Conservation (phyloP, 92 coral and sea anemone species). For the Porites lobata region DNA sequence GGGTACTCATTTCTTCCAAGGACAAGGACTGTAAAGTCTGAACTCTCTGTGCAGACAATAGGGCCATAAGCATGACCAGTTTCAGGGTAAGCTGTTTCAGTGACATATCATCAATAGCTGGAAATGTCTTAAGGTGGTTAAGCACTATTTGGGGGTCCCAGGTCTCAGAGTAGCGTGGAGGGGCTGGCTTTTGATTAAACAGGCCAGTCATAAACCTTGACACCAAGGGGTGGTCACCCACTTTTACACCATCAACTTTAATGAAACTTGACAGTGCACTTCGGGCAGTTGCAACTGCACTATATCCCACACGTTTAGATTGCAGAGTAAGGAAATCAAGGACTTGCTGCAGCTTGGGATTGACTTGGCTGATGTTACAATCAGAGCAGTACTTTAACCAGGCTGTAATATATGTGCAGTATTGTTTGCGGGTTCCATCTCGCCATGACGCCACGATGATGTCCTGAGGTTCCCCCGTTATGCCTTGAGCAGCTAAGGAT, state of each 20-base stretch:
- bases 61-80: conserved; percentile 60
- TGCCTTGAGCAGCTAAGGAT: conserved; percentile 50
- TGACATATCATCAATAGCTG: conserved; percentile 33
- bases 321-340: no score
- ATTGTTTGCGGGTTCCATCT: conserved; percentile 61
- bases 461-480: conserved; percentile 55
- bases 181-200: conserved; percentile 62
- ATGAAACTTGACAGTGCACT: no score
- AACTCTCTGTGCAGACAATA: conserved; percentile 61
- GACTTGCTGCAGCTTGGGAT: neutral
- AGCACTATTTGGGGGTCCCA: conserved; percentile 62
- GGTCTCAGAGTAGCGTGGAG: conserved; percentile 51
- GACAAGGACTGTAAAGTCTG: conserved; percentile 51
- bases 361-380: neutral
- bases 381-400: conserved; percentile 44
- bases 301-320: no score
- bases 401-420: conserved; percentile 43
- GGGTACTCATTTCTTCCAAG: conserved; percentile 52
- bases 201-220: conserved; percentile 62
- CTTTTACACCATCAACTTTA: no score
- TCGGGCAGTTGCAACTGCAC: no score
- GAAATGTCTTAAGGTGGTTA: conserved; percentile 30
- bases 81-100: conserved; percentile 48
- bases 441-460: conserved; percentile 66
- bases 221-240: conserved; percentile 64